Conservation (phyloP, 1,140 invertebrate species). For the Aphaenogaster ashmeadi region DNA sequence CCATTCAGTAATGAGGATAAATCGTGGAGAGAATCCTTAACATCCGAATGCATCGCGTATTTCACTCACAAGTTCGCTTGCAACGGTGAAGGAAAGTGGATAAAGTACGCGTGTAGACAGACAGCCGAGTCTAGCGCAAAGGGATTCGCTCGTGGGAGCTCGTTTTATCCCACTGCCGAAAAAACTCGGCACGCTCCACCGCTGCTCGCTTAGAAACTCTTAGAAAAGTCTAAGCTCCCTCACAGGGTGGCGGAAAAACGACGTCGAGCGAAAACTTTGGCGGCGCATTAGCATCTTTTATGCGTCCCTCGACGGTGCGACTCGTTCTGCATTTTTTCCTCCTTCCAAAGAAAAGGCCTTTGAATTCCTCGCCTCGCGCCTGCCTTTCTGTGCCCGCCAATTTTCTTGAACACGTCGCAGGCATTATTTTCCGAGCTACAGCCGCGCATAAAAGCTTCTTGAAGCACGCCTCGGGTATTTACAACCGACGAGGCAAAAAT, state of each 20-base stretch:
- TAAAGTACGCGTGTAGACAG: conserved; percentile 32
- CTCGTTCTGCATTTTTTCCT: conserved; percentile 53
- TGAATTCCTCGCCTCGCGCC: conserved; percentile 40
- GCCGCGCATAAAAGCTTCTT: conserved; percentile 60
- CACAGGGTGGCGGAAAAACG: conserved; percentile 29
- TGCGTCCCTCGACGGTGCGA: conserved; percentile 48
- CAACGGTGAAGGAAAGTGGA: conserved; percentile 26
- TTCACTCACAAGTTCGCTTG: conserved; percentile 32
- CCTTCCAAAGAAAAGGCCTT: conserved; percentile 26
- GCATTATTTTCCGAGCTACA: conserved; percentile 67
- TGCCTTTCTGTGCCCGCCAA: conserved; percentile 54
- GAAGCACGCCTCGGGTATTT: conserved; percentile 51
- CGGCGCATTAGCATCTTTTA: conserved; percentile 60
- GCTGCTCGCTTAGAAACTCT: conserved; percentile 58
- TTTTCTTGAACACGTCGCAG: conserved; percentile 63
- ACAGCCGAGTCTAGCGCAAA: conserved; percentile 38
- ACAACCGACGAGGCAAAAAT: conserved; percentile 65
- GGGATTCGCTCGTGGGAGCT: conserved; percentile 7
- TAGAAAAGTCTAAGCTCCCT: conserved; percentile 58
- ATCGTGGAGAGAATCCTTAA: not conserved
- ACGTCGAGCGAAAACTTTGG: conserved; percentile 56
- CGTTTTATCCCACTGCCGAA: conserved; percentile 43
- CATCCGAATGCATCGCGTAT: not conserved
- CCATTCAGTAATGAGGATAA: not conserved
- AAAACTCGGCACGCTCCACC: conserved; percentile 13